Conservation (phyloP, 2,797 vertebrate species). For the Lepilemur septentrionalis region DNA sequence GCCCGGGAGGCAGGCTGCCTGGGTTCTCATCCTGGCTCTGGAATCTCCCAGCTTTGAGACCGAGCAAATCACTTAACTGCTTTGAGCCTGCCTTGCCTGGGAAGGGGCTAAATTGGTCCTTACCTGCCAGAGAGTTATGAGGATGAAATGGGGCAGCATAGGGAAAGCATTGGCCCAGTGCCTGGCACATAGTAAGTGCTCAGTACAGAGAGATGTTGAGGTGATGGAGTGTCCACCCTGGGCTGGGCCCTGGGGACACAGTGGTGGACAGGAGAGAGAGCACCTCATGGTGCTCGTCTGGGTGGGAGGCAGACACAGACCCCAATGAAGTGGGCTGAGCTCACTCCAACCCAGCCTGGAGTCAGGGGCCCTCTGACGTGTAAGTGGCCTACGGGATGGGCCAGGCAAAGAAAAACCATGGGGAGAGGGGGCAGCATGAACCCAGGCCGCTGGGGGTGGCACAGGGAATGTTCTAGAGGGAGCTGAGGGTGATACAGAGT, state of each 20-base stretch:
- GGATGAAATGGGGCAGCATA: neutral
- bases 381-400: neutral
- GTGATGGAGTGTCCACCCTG: neutral
- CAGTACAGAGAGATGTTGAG: neutral
- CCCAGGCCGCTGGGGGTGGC: neutral
- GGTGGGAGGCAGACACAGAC: neutral
- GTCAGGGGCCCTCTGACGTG: neutral
- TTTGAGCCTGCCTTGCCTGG: neutral
- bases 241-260: neutral
- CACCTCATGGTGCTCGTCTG: accelerated
- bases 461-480: neutral
- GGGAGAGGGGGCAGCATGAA: neutral
- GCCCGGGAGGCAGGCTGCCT: neutral
- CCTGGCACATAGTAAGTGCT: neutral
- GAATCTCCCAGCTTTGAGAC: neutral
- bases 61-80: neutral
- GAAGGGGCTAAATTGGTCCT: neutral
- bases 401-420: neutral
- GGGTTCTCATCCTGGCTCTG: neutral
- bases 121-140: neutral
- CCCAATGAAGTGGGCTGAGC: neutral
- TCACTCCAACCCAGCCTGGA: neutral
- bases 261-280: neutral
- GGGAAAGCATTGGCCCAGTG: neutral
- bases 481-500: neutral